Base-by-base conservation (phyloP, 2,797 vertebrate species). In the Esox masquinongy region DNA sequence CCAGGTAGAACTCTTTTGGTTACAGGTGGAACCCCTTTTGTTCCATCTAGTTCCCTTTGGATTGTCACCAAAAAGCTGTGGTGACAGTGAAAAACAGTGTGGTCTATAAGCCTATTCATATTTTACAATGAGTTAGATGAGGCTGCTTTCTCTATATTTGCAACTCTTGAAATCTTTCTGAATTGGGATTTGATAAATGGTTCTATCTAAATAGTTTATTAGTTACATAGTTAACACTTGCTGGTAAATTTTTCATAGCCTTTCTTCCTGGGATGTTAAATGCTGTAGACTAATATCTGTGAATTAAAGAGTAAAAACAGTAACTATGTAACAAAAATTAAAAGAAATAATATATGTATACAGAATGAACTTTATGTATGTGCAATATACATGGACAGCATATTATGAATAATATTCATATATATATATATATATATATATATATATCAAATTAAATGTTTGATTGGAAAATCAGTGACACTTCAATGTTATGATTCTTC, bases 141-240 rank as follows among this genome's bases (percentile, higher is more conserved):
- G 5, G 51, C 53, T 56, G n/a, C n/a, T 16, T 64, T 11, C 26
- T 14, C 29, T 51, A 51, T 3, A 51, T 15, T 8, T 15, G 68
- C 68, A 43, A 24, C 34, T 36, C 5, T 51, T 15, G 24, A 29
- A 50, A 51, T 51, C 24, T 9, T 9, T 47, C 43, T 24, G 22
- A 69, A 69, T 69, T 51, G 2, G 4, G 68, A 70, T 70, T 51
- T 70, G 6, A 49, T 51, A 47, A 17, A 31, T 31, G 61, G 12
- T 64, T 64, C 19, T 26, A 64, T 29, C 26, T 64, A 64, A 70
- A 70, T 29, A 50, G 68, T 70, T 70, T 17, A 70, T 70, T 70
- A 15, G 68, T 26, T 70, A 70, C 68, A 70, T 9, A 19, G 68
- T 70, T 50, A 49, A 50, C 68, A 70, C 43, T 70, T 24, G 12